phyloP scores from a whole-genome alignment of 2,113 vertebrate species.

The Solenodon paradoxus region DNA sequence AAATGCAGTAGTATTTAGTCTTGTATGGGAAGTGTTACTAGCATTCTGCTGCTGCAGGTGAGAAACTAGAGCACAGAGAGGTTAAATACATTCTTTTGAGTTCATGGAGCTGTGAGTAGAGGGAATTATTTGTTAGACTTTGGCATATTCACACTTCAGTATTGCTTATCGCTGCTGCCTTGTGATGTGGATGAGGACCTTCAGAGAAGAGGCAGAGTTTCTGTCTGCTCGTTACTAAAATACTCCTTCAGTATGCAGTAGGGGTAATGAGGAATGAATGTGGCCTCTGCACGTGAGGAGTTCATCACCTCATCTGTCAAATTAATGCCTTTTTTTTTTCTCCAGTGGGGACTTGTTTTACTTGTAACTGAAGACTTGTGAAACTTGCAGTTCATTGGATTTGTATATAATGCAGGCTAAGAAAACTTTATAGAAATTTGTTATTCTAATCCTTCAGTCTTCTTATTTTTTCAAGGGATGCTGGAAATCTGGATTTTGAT shows the following conservation, averaged over 20 bases:
- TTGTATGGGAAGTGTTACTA: not conserved
- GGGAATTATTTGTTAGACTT: not conserved
- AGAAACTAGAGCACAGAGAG: not conserved
- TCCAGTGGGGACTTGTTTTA: not conserved
- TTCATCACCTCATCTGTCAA: not conserved
- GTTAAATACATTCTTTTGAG: not conserved
- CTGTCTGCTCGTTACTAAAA: not conserved
- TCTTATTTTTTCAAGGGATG: not conserved
- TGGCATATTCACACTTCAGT: not conserved
- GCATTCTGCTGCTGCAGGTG: not conserved
- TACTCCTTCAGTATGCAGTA: not conserved
- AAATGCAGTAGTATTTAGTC: not conserved
- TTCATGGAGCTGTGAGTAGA: not conserved
- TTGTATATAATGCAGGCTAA: not conserved
- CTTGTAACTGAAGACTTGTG: conserved; percentile 1
- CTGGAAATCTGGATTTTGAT: conserved; percentile 28
- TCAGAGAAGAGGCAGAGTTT: not conserved
- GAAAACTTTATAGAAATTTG: not conserved
- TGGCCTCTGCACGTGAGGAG: not conserved
- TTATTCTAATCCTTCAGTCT: not conserved
- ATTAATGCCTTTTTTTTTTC: not conserved
- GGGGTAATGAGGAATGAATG: not conserved
- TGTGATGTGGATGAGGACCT: not conserved
- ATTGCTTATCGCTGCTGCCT: not conserved
- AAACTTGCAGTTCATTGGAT: conserved; percentile 13